A percentile compares a stretch with the other conserved stretches of the same genome.
These are phyloP conservation scores for Zophobas atratus DNA, from an alignment of 1,140 invertebrate species.

Conservation along the genomic window DNA sequence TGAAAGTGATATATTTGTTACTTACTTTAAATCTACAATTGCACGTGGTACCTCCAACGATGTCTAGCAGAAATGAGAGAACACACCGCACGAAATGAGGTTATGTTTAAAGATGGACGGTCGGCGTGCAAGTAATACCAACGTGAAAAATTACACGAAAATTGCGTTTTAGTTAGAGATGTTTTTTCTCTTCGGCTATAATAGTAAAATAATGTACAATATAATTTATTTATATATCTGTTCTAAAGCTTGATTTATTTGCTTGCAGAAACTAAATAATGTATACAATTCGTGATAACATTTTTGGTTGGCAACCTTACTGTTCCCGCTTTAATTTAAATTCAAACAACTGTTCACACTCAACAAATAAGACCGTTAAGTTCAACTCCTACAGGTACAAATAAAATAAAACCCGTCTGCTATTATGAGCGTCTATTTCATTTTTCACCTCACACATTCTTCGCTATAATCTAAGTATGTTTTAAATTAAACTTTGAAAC, in stretches of 20 bases:
- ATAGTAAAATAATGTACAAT: too few relatives aligned
- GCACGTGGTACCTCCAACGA: constrained; percentile 12
- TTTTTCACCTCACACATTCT: constrained; percentile 7
- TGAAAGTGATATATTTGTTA: neutral
- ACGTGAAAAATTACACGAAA: neutral
- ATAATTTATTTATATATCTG: too few relatives aligned
- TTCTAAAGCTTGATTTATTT: too few relatives aligned
- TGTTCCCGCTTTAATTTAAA: too few relatives aligned
- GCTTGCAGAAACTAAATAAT: too few relatives aligned
- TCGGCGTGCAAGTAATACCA: neutral
- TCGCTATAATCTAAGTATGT: constrained; percentile 10
- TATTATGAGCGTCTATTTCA: constrained; percentile 29
- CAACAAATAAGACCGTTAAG: too few relatives aligned
- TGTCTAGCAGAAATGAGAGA: neutral
- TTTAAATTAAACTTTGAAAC: constrained; percentile 36
- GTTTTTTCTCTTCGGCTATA: too few relatives aligned
- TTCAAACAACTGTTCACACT: too few relatives aligned
- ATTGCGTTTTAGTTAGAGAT: too few relatives aligned
- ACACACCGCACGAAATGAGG: constrained; percentile 2
- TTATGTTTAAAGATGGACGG: constrained; percentile 13
- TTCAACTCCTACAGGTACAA: neutral
- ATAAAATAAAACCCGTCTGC: neutral
- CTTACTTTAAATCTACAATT: constrained; percentile 19
- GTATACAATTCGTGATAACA: too few relatives aligned
- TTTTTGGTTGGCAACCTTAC: too few relatives aligned